Percentiles rank a stretch among this genome's conserved stretches.
Conservation (phyloP, 2,113 vertebrate genomes). For the Onychorhynchus coronatus region DNA sequence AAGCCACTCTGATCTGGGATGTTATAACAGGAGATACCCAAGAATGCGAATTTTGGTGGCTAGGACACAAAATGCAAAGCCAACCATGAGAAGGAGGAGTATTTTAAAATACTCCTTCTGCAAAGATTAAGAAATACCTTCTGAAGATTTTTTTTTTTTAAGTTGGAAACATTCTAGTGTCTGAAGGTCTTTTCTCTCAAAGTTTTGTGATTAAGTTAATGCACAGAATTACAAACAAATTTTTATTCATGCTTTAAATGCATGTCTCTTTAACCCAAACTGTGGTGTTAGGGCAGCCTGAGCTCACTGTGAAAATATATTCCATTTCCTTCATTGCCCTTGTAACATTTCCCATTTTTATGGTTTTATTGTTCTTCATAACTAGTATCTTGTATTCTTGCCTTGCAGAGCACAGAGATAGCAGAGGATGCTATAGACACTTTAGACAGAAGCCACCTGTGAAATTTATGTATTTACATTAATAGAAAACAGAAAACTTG, state of each 20-base stretch:
- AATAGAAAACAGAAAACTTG: slow-evolving; percentile 14
- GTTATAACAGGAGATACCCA: neutral
- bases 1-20: neutral
- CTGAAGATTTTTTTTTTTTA: neutral
- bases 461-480: slow-evolving; percentile 8
- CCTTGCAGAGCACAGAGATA: neutral
- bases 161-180: neutral
- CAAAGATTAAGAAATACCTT: neutral
- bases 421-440: neutral
- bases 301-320: neutral
- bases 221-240: neutral
- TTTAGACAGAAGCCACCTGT: neutral
- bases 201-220: neutral
- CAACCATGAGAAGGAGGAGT: neutral
- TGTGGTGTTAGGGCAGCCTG: neutral
- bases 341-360: neutral
- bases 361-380: neutral
- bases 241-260: neutral
- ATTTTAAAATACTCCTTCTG: neutral
- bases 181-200: neutral
- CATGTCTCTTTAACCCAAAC: neutral
- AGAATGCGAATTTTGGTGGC: neutral
- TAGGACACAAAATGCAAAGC: neutral
- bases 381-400: neutral
- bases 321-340: neutral